phyloP scores from a whole-genome alignment of 2,797 vertebrate genomes.

The Acanthurus tractus region DNA sequence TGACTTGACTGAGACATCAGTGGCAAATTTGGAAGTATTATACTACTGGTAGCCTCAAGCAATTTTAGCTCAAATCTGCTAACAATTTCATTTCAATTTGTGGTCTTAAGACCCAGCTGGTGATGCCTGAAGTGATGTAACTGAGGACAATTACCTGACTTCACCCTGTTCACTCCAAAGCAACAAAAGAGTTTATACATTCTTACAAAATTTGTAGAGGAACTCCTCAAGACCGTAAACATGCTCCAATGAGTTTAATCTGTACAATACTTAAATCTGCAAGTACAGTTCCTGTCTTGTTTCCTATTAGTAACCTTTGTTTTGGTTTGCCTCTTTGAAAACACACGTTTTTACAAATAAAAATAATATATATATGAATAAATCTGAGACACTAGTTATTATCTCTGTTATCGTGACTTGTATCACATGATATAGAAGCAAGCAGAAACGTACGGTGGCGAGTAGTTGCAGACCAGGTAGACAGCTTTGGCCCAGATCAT shows the following conservation, averaged over 20 bases:
- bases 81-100: neutral
- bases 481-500: conserved; percentile 98
- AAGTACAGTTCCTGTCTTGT: too few species aligned
- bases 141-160: neutral
- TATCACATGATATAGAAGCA: neutral
- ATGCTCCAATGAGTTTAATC: too few species aligned
- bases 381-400: neutral
- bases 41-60: too few species aligned
- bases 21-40: too few species aligned
- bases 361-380: too few species aligned
- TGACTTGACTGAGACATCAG: too few species aligned
- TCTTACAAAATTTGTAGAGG: too few species aligned
- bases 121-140: neutral
- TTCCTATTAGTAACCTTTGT: too few species aligned
- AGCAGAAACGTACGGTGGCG: conserved; percentile 91
- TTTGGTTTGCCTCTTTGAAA: neutral
- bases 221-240: too few species aligned
- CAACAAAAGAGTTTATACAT: neutral
- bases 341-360: neutral
- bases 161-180: neutral
- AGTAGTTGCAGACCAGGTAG: conserved; percentile 98
- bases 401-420: neutral
- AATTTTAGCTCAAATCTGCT: too few species aligned
- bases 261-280: too few species aligned
- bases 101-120: neutral